Evolutionary conservation across 2,113 vertebrate genomes (phyloP).

Genomic region (Crotophaga sulcirostris): DNA sequence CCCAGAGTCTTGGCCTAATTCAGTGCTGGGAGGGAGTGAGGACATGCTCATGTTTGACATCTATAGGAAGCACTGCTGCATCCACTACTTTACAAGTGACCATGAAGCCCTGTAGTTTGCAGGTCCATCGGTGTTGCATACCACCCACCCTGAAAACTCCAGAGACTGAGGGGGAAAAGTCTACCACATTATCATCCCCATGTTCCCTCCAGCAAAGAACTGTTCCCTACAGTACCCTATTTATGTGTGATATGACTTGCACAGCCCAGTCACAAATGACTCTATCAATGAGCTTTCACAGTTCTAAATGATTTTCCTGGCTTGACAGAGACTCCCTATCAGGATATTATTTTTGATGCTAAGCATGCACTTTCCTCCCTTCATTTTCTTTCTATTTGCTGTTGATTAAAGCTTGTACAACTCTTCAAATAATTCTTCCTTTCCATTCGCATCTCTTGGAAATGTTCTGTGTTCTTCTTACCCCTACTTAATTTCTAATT

Average conservation of each 20-base stretch:
- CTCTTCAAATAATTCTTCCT: background rate
- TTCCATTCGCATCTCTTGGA: background rate
- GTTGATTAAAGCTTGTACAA: background rate
- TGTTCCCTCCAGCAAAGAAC: background rate
- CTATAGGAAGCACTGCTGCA: background rate
- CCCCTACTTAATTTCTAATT: background rate
- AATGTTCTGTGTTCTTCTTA: background rate
- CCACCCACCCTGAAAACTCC: background rate
- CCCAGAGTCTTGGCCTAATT: background rate
- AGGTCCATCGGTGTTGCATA: background rate
- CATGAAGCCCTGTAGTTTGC: background rate
- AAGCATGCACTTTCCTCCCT: background rate
- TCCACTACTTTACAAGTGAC: background rate
- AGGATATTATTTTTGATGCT: background rate
- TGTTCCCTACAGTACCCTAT: background rate
- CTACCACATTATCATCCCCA: background rate
- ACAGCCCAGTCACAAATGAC: background rate
- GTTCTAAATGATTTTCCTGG: background rate
- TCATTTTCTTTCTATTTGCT: background rate
- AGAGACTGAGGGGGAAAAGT: background rate
- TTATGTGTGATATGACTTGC: background rate
- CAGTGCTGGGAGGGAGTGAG: no score
- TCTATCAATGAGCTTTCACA: background rate
- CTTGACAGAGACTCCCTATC: background rate
- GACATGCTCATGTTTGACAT: no score